A percentile compares a stretch with the other conserved stretches of the same genome.
These are phyloP conservation scores for Typhlichthys eigenmanni DNA, from an alignment of 2,797 vertebrate species.

Conservation along the genomic window DNA sequence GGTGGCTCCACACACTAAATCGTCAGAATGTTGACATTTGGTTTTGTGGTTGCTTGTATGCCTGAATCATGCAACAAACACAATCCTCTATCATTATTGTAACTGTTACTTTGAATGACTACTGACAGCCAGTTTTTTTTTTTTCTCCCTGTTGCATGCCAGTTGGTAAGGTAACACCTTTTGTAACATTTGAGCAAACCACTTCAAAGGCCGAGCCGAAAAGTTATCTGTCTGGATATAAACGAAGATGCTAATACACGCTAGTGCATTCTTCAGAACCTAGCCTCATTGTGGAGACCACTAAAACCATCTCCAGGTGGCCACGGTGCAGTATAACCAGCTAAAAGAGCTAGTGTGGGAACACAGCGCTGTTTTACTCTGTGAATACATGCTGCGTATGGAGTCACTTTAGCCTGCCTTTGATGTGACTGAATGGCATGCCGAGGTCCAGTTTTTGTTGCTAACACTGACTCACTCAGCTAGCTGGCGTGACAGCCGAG, in stretches of 20 bases:
- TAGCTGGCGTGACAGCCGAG: conserved; percentile 64
- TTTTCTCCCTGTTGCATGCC: conserved; percentile 1
- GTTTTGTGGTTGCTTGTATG: conserved; percentile 8
- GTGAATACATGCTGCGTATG: conserved; percentile 23
- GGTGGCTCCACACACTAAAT: background rate
- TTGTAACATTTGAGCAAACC: conserved; percentile 32
- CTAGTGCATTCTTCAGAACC: background rate
- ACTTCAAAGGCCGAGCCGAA: conserved; percentile 35
- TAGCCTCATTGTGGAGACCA: conserved; percentile 9
- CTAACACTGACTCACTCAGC: conserved; percentile 45
- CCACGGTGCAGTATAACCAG: background rate
- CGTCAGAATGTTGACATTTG: conserved; percentile 1
- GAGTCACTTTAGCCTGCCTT: conserved; percentile 52
- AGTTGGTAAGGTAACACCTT: conserved; percentile 16
- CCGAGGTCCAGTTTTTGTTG: conserved; percentile 41
- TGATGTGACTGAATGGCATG: conserved; percentile 57
- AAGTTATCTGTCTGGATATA: conserved; percentile 28
- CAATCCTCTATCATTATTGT: conserved; percentile 1
- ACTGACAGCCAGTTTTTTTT: conserved; percentile 1
- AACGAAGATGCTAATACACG: background rate
- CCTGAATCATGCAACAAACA: background rate
- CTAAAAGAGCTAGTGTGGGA: background rate
- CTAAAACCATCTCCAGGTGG: background rate
- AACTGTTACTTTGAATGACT: background rate
- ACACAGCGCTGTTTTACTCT: conserved; percentile 2